A percentile compares a stretch with the other conserved stretches of the same genome.
Conservation (phyloP, 2,797 vertebrate species). For the Sebastes matsubarae region DNA sequence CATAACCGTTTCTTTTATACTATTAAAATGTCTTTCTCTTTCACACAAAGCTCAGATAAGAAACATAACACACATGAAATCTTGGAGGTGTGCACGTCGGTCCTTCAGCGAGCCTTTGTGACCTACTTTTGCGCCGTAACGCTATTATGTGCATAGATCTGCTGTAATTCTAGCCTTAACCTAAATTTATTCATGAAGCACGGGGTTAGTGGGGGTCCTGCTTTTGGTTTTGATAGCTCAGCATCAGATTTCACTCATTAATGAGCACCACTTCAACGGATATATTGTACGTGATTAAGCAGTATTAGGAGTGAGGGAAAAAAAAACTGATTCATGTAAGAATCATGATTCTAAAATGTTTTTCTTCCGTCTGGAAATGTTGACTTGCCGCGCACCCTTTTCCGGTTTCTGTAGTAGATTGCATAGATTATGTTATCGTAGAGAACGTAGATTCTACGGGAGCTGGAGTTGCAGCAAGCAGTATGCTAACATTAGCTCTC, state of each 20-base stretch:
- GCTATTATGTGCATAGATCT: neutral
- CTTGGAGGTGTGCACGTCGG: neutral
- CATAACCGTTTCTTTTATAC: neutral
- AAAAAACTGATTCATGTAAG: neutral
- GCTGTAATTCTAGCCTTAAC: neutral
- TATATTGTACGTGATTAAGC: neutral
- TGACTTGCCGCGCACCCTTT: neutral
- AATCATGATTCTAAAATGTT: neutral
- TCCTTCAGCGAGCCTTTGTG: neutral
- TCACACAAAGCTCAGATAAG: neutral
- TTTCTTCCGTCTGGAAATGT: neutral
- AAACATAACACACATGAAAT: neutral
- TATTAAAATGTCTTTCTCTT: neutral
- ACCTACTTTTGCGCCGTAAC: neutral
- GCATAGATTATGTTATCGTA: too few relatives aligned
- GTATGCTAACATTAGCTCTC: neutral
- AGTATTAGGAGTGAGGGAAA: neutral
- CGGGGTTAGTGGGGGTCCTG: neutral
- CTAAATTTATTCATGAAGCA: neutral
- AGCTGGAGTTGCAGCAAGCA: neutral
- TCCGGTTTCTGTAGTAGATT: too few relatives aligned
- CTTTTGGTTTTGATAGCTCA: neutral
- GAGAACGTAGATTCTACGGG: neutral
- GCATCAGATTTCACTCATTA: neutral
- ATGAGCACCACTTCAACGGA: neutral